Conservation (phyloP, 2,113 vertebrate species). For the Dicerorhinus sumatrensis region DNA sequence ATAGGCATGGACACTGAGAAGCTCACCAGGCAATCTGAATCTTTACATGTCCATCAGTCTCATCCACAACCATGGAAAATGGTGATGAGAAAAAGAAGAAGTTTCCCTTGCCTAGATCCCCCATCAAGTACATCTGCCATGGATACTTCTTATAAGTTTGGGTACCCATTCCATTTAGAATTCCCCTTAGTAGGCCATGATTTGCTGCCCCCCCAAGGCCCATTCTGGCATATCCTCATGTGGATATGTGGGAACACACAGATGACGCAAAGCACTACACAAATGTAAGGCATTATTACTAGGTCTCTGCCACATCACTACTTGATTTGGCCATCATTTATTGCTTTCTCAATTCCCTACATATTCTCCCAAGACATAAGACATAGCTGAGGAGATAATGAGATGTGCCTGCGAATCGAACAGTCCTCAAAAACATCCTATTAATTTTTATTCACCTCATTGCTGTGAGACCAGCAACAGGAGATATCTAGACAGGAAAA, state of each 20-base stretch:
- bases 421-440: background rate
- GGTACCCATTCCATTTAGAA: background rate
- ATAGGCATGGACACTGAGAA: background rate
- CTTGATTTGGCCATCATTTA: background rate
- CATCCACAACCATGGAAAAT: background rate
- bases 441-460: background rate
- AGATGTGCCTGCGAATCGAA: background rate
- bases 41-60: background rate
- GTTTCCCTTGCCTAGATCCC: background rate
- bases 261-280: background rate
- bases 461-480: constrained; percentile 3
- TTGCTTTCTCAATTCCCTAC: background rate
- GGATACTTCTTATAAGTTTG: background rate
- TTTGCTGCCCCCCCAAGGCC: background rate
- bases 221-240: background rate
- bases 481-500: constrained; percentile 11
- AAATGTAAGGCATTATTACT: background rate
- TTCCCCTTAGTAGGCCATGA: background rate
- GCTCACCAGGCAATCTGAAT: background rate
- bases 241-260: background rate
- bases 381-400: background rate
- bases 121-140: background rate
- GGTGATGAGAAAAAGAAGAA: background rate
- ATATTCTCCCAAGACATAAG: background rate
- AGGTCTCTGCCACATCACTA: background rate